Percentiles rank a stretch among this genome's conserved stretches.
These are phyloP conservation scores for Genyomyrus donnyi DNA, from an alignment of 2,113 vertebrate genomes.

Conservation along the genomic window DNA sequence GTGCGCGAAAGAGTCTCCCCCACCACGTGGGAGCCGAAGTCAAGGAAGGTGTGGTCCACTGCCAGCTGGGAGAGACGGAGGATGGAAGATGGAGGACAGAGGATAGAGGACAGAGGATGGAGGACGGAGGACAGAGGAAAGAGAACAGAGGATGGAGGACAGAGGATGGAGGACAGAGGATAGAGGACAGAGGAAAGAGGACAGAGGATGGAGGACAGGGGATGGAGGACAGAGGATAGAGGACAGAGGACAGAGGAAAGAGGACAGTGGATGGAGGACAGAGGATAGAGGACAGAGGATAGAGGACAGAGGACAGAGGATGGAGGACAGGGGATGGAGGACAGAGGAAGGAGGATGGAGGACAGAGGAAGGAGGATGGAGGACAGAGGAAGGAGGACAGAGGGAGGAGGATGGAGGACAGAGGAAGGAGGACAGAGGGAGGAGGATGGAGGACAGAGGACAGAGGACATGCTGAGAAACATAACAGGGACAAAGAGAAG, in stretches of 20 bases:
- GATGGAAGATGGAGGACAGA: background rate
- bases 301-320: background rate
- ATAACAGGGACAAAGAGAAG: background rate
- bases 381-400: background rate
- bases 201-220: too few species aligned
- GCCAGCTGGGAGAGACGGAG: slow-evolving; percentile 62
- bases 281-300: background rate
- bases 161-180: background rate
- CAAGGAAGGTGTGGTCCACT: slow-evolving; percentile 73
- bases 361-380: background rate
- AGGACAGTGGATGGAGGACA: too few species aligned
- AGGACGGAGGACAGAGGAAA: background rate
- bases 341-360: background rate
- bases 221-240: fast-evolving
- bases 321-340: too few species aligned
- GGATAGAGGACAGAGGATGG: background rate
- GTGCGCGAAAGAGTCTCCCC: slow-evolving; percentile 72
- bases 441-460: too few species aligned
- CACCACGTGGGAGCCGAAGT: slow-evolving; percentile 80
- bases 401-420: too few species aligned
- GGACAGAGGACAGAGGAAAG: too few species aligned
- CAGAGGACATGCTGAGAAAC: background rate
- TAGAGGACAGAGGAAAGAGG: too few species aligned
- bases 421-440: too few species aligned
- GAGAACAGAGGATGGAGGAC: background rate